Base-by-base conservation (phyloP, 2,888 invertebrate species). In the Seira ritae region DNA sequence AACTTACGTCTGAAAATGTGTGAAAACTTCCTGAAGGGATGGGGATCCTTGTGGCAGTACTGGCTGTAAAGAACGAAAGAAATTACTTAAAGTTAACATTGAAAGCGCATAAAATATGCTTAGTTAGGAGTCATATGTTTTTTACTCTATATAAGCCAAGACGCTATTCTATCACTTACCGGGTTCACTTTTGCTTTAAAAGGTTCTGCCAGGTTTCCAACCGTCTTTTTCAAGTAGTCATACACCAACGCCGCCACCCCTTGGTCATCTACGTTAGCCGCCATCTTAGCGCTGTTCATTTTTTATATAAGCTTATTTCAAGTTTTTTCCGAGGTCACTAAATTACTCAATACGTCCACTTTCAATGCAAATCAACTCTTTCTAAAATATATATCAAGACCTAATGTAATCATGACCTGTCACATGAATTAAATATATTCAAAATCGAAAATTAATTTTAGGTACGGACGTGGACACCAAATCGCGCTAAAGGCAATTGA, bases 141-240 rank as follows among this genome's bases (percentile, higher is more conserved):
- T n/a, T n/a, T n/a, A n/a, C n/a, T n/a, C n/a, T n/a, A n/a, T n/a
- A n/a, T n/a, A n/a, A n/a, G n/a, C n/a, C n/a, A n/a, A n/a, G n/a
- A n/a, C n/a, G n/a, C n/a, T n/a, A 67, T 19, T 42, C 8, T 46
- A 1, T 50, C 19, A 17, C 95, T 94, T 92, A 95, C 95, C 91
- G 94, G 94, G 12, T 50, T 95, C 0, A 94, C 93, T 91, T 94
- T 95, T 89, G 93, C 93, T 89, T 94, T 92, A 90, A 94, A 95
- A 71, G 94, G 92, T 89, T 93, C 92, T 0, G 95, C 95, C 37
- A 95, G 89, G 4, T 92, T 91, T 90, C 93, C 94, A 89, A 95
- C 94, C 87, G 93, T 92, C 87, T 92, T 93, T 81, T 91, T 90
- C 80, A 96, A 91, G 92, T 93, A 94, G 87, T 95, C 94, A 87